These are phyloP conservation scores for Potorous gilbertii DNA, from an alignment of 2,797 vertebrate genomes.

Conservation along the genomic window DNA sequence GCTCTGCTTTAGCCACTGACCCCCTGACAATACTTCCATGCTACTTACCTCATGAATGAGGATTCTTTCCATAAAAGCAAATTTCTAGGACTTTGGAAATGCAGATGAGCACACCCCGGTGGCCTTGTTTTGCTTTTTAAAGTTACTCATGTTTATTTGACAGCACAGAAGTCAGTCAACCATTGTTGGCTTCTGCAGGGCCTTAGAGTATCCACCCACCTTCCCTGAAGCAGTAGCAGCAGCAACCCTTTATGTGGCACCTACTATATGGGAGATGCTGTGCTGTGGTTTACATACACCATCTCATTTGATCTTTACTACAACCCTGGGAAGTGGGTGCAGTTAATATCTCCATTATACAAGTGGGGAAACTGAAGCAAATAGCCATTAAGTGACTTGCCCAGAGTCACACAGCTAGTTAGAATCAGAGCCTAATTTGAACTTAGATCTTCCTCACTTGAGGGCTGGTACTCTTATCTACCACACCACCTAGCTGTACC, in stretches of 20 bases:
- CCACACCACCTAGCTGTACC: background rate
- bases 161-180: background rate
- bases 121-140: background rate
- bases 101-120: background rate
- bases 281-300: background rate
- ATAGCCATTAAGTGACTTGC: too few relatives aligned
- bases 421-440: background rate
- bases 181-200: background rate
- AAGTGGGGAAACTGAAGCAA: too few relatives aligned
- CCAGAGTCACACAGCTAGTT: background rate
- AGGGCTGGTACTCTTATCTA: background rate
- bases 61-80: background rate
- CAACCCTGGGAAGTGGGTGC: too few relatives aligned
- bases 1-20: background rate
- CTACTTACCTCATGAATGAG: constrained; percentile 43
- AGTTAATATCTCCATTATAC: too few relatives aligned
- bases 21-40: constrained; percentile 59
- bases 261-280: background rate
- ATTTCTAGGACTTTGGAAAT: background rate
- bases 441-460: background rate
- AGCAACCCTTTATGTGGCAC: background rate
- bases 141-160: background rate
- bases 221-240: background rate
- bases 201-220: background rate
- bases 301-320: too few relatives aligned